A percentile compares a stretch with the other conserved stretches of the same genome.
These are phyloP conservation scores for Diarsia mendica DNA, from an alignment of 2,888 invertebrate species.

Conservation along the genomic window DNA sequence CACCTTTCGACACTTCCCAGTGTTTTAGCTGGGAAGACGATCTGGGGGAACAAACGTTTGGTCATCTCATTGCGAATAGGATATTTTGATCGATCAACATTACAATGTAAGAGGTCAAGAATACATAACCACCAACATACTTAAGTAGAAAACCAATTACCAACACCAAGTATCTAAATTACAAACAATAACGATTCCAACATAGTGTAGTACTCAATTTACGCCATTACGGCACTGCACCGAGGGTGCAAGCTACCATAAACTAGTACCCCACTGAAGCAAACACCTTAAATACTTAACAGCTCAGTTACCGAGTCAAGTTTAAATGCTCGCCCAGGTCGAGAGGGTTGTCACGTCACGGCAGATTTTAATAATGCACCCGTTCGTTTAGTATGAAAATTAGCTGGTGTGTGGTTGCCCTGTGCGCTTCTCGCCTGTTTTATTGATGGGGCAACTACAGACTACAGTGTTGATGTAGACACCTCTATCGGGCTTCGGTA, in stretches of 20 bases:
- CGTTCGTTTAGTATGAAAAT: conserved; percentile 90
- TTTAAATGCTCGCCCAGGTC: conserved; percentile 82
- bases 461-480: conserved; percentile 62
- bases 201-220: conserved; percentile 58
- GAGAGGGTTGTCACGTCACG: conserved; percentile 84
- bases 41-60: background rate
- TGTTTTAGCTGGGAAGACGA: too few species aligned
- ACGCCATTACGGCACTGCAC: conserved; percentile 52
- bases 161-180: conserved; percentile 28
- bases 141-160: background rate
- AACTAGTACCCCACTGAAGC: conserved; percentile 76
- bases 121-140: background rate
- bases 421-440: conserved; percentile 77
- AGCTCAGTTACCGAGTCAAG: conserved; percentile 80
- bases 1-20: too few species aligned
- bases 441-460: conserved; percentile 78
- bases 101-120: background rate
- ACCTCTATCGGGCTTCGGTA: conserved; percentile 70
- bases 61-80: background rate
- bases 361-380: conserved; percentile 89
- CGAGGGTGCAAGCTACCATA: conserved; percentile 67
- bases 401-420: conserved; percentile 81
- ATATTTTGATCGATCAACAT: background rate
- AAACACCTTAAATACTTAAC: conserved; percentile 83
- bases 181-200: conserved; percentile 42